phyloP scores from a whole-genome alignment of 2,113 vertebrate species.

The Nannospalax galili region DNA sequence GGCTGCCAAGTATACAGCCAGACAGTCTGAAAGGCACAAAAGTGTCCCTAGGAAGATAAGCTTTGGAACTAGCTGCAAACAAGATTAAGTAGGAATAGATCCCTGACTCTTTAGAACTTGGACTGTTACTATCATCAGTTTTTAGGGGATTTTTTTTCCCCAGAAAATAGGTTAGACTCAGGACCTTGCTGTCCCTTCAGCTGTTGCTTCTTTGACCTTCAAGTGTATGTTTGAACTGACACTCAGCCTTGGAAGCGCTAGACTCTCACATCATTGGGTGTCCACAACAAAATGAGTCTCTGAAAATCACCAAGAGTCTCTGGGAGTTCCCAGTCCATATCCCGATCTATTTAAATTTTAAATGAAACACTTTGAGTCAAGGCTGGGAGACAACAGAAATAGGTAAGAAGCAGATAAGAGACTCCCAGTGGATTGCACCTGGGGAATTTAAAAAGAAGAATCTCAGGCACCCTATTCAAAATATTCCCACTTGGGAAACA shows the following conservation, averaged over 20 bases:
- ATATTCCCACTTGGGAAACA: background rate
- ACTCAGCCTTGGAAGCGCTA: background rate
- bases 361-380: slow-evolving; percentile 49
- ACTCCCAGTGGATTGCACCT: background rate
- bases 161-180: background rate
- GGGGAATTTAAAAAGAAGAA: slow-evolving; percentile 31
- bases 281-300: background rate
- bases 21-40: slow-evolving; percentile 5
- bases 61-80: background rate
- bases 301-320: background rate
- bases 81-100: background rate
- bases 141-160: background rate
- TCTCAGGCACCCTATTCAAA: slow-evolving; percentile 36
- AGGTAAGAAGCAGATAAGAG: background rate
- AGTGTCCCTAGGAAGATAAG: background rate
- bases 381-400: background rate
- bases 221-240: background rate
- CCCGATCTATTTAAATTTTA: slow-evolving; percentile 28
- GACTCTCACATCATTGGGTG: background rate
- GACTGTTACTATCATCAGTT: background rate
- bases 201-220: background rate
- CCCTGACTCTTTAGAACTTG: background rate
- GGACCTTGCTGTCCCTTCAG: background rate
- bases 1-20: background rate
- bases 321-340: background rate